Evolutionary conservation across 2,888 invertebrate genomes (phyloP).

Genomic region (Hirtodrosophila cameraria): DNA sequence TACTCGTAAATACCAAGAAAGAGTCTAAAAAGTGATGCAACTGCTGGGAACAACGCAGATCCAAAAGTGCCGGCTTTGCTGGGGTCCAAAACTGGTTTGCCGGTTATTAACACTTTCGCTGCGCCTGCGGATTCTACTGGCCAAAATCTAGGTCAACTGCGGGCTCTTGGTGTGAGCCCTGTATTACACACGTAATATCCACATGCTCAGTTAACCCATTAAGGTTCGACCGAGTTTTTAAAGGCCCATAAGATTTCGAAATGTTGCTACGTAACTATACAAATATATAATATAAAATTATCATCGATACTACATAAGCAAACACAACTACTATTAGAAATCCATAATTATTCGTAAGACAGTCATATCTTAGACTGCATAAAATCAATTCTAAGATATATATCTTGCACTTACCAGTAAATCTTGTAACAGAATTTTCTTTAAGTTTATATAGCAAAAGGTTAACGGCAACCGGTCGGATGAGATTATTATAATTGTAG

Average conservation of each 20-base stretch:
- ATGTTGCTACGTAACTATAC: not conserved
- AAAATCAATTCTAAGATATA: too few species aligned
- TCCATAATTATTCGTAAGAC: too few species aligned
- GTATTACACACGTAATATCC: slow-evolving; percentile 26
- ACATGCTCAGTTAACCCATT: slow-evolving; percentile 42
- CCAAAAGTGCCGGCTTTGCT: slow-evolving; percentile 15
- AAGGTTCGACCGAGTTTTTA: not conserved
- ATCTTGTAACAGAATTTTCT: too few species aligned
- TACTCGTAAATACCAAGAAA: slow-evolving; percentile 52
- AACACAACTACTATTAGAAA: too few species aligned
- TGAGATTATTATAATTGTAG: too few species aligned
- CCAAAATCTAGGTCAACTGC: slow-evolving; percentile 65
- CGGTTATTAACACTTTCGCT: slow-evolving; percentile 77
- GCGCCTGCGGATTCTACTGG: slow-evolving; percentile 62
- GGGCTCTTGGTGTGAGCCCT: slow-evolving; percentile 25
- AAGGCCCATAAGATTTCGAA: not conserved
- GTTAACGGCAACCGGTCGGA: too few species aligned
- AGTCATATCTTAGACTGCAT: too few species aligned
- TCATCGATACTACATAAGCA: too few species aligned
- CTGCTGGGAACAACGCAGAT: slow-evolving; percentile 19
- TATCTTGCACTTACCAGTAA: too few species aligned
- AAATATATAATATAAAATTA: too few species aligned
- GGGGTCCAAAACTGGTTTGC: slow-evolving; percentile 67
- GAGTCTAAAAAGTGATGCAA: slow-evolving; percentile 73
- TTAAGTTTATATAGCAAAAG: too few species aligned